Percentiles rank a stretch among this genome's conserved stretches.
Evolutionary conservation across 2,797 vertebrate species (phyloP).

Genomic region (Intellagama lesueurii): DNA sequence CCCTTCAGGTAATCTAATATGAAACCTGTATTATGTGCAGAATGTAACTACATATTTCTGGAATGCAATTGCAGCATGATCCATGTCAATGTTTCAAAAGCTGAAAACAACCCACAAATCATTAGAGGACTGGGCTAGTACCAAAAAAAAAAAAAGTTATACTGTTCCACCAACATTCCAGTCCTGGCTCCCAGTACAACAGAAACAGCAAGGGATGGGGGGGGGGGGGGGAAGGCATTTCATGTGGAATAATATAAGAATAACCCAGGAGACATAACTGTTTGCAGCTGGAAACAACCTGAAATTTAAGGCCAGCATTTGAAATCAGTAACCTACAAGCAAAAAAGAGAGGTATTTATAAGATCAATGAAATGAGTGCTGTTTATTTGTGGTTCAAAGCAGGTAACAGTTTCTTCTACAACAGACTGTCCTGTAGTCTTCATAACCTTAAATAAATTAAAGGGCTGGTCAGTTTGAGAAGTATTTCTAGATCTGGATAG

Average conservation of each 20-base stretch:
- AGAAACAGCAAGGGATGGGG: not conserved
- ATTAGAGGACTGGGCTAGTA: not conserved
- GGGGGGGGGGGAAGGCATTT: not conserved
- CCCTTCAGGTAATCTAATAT: not conserved
- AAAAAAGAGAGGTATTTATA: not conserved
- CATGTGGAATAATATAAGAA: slow-evolving; percentile 21
- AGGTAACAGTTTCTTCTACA: not conserved
- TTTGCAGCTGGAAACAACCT: not conserved
- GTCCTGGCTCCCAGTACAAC: not conserved
- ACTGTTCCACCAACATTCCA: not conserved
- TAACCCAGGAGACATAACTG: not conserved
- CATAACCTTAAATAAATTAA: not conserved
- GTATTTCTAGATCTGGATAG: too few relatives aligned
- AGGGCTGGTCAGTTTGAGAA: not conserved
- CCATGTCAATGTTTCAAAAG: not conserved
- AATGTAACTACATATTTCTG: not conserved
- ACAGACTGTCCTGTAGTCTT: not conserved
- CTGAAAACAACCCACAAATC: not conserved
- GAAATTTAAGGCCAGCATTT: not conserved
- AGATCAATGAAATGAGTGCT: not conserved
- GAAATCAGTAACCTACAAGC: not conserved
- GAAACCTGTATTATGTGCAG: not conserved
- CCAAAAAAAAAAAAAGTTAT: not conserved
- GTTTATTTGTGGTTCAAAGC: not conserved
- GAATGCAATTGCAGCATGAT: not conserved